Base-by-base conservation (phyloP, 2,113 vertebrate species). In the Phoxinus phoxinus region DNA sequence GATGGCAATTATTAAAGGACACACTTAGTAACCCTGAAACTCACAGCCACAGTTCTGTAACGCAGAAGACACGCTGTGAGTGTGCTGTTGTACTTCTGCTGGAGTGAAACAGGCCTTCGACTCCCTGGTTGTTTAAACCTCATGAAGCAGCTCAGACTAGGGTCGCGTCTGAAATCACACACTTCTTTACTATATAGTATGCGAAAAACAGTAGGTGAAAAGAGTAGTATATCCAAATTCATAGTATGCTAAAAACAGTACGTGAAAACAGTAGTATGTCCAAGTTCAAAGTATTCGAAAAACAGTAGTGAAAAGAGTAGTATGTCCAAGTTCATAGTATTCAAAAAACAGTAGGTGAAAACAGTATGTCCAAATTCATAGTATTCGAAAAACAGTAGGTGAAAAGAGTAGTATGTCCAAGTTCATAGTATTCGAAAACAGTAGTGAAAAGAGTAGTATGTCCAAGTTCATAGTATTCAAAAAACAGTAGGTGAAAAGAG, bases 41-140 rank as follows among this genome's bases (percentile, higher is more conserved):
- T 35, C 13, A 65, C 10, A 61, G 65, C 19, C 21, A 0, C 17
- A 69, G 8, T 9, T 35, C 35, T 69, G 32, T 37, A 37, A 37
- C 1, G 7, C 10, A 10, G 30, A 67, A 21, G 32, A 61, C 25
- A 59, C 8, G 1, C 17, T 19, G 5, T 53, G 17, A 2, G 51
- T 19, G 48, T 19, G 19, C 19, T 56, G 19, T 56, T 21, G 53
- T 1, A 21, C 51, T 37, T 3, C 1, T 21, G 67, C 35, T 41
- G 69, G 69, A 41, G 21, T 72, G 35, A 71, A 71, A n/a, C 69
- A 71, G 21, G 67, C 80, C 75, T 72, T 80, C 71, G 65, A 74
- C 56, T 69, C 76, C 48, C 77, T 65, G 56, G 69, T 56, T 77
- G 59, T 86, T 89, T 87, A 69, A 35, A 46, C 76, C 61, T 51